These are phyloP conservation scores for Oasisia sp. DNA, from an alignment of 2,888 invertebrate species.

Conservation along the genomic window DNA sequence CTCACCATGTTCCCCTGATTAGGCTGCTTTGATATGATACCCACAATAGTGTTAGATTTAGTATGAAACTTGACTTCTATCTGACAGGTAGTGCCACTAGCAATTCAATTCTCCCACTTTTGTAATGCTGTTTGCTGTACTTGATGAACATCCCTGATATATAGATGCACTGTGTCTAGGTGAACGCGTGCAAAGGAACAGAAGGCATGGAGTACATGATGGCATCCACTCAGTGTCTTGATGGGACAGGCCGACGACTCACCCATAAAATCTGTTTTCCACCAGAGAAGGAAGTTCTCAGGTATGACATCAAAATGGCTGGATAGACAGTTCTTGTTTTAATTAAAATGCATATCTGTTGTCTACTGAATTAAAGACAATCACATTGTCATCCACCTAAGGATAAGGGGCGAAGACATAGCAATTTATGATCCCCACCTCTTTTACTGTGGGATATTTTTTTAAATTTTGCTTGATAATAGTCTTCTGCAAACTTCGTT, in stretches of 20 bases:
- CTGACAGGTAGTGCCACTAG: too few species aligned
- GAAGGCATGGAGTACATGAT: constrained; percentile 50
- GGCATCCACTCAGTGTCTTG: constrained; percentile 63
- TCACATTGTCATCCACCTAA: background rate
- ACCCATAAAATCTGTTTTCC: constrained; percentile 59
- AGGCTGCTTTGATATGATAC: too few species aligned
- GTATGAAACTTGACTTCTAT: too few species aligned
- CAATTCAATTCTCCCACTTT: too few species aligned
- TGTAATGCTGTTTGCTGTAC: too few species aligned
- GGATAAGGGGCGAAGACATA: too few species aligned
- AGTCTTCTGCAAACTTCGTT: too few species aligned
- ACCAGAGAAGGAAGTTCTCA: constrained; percentile 49
- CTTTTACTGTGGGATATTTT: too few species aligned
- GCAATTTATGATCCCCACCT: too few species aligned
- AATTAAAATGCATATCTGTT: background rate
- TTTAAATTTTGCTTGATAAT: too few species aligned
- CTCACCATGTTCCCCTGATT: too few species aligned
- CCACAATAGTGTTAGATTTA: too few species aligned
- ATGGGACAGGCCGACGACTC: constrained; percentile 43
- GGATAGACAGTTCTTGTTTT: background rate
- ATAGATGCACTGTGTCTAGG: constrained; percentile 43
- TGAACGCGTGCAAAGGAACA: constrained; percentile 54
- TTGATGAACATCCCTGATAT: background rate
- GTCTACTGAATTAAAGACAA: background rate
- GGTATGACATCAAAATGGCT: constrained; percentile 42